Evolutionary conservation across 2,113 vertebrate genomes (phyloP), one percentile per base, ranked within the genome.

Genomic region (Austrofundulus limnaeus): DNA sequence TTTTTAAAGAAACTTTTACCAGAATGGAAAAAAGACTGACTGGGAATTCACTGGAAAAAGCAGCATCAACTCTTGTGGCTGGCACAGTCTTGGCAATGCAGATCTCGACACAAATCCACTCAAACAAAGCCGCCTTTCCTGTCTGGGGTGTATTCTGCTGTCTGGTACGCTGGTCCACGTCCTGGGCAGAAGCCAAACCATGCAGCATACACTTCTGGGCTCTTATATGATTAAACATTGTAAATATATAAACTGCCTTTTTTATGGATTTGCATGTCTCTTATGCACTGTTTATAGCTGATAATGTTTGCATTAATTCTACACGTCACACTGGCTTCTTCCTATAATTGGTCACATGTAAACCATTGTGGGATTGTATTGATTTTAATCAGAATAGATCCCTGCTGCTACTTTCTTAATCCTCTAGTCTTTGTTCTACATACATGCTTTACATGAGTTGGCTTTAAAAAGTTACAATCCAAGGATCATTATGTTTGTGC

Each of bases 51-150:
- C 52, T 76, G 53, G 66, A 80, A 87, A n/a, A 75, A 57, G 64
- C 82, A 79, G 80, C 57, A 54, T 76, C 70, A 61, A 34, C 65
- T 83, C 79, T 73, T 87, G 75, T 83, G 76, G 78, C 76, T 83
- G 81, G 78, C 66, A 81, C 59, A 59, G 67, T 70, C 68, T 77
- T 84, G 81, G 72, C 80, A 78, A 16, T 67, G 62, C 73, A 67
- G 11, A 81, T 42, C 2, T 42, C 14, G 34, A 47, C 48, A 25
- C 53, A 65, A 11, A 23, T 19, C 19, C n/a, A 51, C 54, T 24
- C 58, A 45, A 28, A 61, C 34, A 21, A 11, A 77, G 38, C 46
- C 72, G 66, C 57, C 57, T 70, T 77, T 68, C 78, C 78, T 70
- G 70, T 68, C 51, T 58, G 17, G 55, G 75, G 76, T 78, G 72